These are phyloP conservation scores for Cebidichthys violaceus DNA, from an alignment of 2,113 vertebrate genomes.

Conservation along the genomic window DNA sequence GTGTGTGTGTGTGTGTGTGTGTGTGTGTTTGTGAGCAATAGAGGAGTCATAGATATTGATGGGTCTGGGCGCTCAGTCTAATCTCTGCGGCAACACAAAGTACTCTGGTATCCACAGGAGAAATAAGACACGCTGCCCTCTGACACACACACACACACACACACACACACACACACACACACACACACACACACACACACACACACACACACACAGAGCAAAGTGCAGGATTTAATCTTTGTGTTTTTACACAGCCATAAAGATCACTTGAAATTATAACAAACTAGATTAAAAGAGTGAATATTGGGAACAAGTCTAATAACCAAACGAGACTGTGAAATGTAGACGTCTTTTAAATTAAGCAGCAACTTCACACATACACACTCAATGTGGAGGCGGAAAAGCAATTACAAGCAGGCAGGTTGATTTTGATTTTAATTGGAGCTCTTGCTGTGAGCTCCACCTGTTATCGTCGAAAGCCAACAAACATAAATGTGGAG, in stretches of 20 bases:
- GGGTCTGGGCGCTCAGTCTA: slow-evolving; percentile 59
- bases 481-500: slow-evolving; percentile 65
- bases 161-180: slow-evolving; percentile 18
- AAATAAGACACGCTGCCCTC: slow-evolving; percentile 50
- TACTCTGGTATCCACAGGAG: slow-evolving; percentile 54
- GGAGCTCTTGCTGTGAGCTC: slow-evolving; percentile 68
- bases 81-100: slow-evolving; percentile 70
- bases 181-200: slow-evolving; percentile 20
- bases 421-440: slow-evolving; percentile 80
- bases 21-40: slow-evolving; percentile 51
- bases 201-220: not conserved
- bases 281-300: slow-evolving; percentile 48
- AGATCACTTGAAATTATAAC: slow-evolving; percentile 47
- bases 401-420: slow-evolving; percentile 75
- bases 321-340: slow-evolving; percentile 53
- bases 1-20: slow-evolving; percentile 11
- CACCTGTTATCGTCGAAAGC: slow-evolving; percentile 75
- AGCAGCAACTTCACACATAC: slow-evolving; percentile 26
- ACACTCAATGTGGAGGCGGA: slow-evolving; percentile 36
- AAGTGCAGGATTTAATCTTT: slow-evolving; percentile 29
- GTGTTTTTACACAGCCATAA: slow-evolving; percentile 33
- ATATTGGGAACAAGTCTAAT: slow-evolving; percentile 39
- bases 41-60: slow-evolving; percentile 72
- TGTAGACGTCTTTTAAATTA: slow-evolving; percentile 56
- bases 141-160: slow-evolving; percentile 21